These are phyloP conservation scores for Eupsilia transversa DNA, from an alignment of 2,888 invertebrate species.

Conservation along the genomic window DNA sequence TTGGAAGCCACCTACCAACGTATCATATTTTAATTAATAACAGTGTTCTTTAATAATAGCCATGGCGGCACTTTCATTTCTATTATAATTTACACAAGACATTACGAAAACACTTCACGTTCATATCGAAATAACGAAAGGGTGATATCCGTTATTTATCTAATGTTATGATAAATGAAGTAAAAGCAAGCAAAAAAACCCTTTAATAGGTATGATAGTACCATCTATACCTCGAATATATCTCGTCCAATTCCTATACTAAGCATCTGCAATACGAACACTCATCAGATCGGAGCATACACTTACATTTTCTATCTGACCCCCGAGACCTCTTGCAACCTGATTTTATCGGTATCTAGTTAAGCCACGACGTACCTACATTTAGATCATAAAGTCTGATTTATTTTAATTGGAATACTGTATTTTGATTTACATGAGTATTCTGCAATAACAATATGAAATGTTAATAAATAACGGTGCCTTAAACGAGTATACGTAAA, in stretches of 20 bases:
- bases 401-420: constrained; percentile 34
- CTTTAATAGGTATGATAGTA: not conserved
- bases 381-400: constrained; percentile 34
- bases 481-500: not conserved
- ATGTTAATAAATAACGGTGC: not conserved
- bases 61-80: too few relatives aligned
- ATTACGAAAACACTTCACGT: too few relatives aligned
- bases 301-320: constrained; percentile 43
- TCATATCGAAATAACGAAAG: too few relatives aligned
- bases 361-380: constrained; percentile 38
- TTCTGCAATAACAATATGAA: not conserved
- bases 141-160: too few relatives aligned
- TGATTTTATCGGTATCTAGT: constrained; percentile 48
- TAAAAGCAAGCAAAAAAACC: too few relatives aligned
- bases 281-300: constrained; percentile 15
- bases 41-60: too few relatives aligned
- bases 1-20: too few relatives aligned
- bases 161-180: too few relatives aligned
- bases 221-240: not conserved
- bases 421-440: not conserved
- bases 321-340: constrained; percentile 40
- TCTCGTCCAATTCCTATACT: not conserved
- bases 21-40: too few relatives aligned
- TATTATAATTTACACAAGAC: too few relatives aligned
- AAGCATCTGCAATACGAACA: constrained; percentile 19